Evolutionary conservation across 92 coral and sea anemone species (phyloP).

Genomic region (Anthopleura xanthogrammica): DNA sequence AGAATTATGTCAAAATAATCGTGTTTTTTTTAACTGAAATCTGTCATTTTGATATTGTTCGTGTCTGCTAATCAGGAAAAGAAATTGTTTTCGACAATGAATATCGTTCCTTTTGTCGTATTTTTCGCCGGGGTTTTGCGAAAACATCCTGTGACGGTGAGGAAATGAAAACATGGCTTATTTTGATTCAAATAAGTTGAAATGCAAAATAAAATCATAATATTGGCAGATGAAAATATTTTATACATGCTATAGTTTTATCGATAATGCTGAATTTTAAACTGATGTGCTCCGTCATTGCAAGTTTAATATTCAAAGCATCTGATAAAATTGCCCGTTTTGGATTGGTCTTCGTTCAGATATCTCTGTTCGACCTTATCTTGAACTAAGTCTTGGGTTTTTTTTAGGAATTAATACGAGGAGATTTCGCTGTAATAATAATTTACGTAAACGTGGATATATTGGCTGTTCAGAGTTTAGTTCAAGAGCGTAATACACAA

Average conservation of each 20-base stretch:
- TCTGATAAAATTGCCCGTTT: background rate
- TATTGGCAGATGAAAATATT: background rate
- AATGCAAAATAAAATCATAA: too few species aligned
- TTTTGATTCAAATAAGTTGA: background rate
- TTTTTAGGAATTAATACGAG: background rate
- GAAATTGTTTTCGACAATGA: background rate
- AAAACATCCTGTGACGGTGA: background rate
- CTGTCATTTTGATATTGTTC: background rate
- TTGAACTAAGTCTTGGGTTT: too few species aligned
- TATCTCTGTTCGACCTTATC: background rate
- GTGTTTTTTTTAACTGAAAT: background rate
- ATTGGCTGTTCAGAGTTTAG: background rate
- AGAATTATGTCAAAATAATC: background rate
- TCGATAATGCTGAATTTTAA: background rate
- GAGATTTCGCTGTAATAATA: background rate
- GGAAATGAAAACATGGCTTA: background rate
- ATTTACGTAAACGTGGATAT: too few species aligned
- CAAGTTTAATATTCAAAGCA: too few species aligned
- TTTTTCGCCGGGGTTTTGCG: background rate
- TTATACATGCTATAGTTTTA: background rate
- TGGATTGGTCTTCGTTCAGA: background rate
- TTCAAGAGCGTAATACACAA: background rate
- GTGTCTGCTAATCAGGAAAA: background rate
- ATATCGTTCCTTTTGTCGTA: background rate
- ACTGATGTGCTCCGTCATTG: too few species aligned